Evolutionary conservation across 2,113 vertebrate species (phyloP).

Genomic region (Osmerus eperlanus): DNA sequence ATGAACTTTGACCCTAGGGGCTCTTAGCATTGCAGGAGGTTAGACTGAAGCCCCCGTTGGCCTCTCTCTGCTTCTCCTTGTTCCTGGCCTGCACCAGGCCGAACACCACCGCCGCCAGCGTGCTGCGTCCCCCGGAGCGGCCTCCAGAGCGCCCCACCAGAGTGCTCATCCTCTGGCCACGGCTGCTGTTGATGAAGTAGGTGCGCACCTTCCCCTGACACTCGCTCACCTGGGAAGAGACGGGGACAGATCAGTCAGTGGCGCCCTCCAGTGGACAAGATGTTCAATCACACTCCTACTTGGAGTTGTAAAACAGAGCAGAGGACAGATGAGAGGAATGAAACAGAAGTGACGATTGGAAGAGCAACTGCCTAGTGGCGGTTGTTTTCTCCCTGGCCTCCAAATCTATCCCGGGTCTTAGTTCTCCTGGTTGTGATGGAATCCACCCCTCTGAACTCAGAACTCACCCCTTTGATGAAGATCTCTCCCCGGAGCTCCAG

Average conservation of each 20-base stretch:
- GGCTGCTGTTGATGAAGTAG: slow-evolving; percentile 88
- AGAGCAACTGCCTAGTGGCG: no score
- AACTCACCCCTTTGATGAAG: slow-evolving; percentile 89
- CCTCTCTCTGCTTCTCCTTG: slow-evolving; percentile 87
- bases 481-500: slow-evolving; percentile 94
- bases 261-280: neutral
- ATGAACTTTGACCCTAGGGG: slow-evolving; percentile 29
- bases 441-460: no score
- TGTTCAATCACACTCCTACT: neutral
- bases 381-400: neutral
- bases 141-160: slow-evolving; percentile 57
- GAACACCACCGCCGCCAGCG: slow-evolving; percentile 86
- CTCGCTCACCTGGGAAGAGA: slow-evolving; percentile 75
- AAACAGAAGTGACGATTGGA: no score
- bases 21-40: slow-evolving; percentile 21
- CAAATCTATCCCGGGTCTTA: neutral
- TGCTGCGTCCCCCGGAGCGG: slow-evolving; percentile 80
- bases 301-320: neutral
- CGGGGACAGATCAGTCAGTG: neutral
- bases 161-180: slow-evolving; percentile 64
- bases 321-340: no score
- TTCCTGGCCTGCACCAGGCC: slow-evolving; percentile 89
- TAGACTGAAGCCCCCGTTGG: slow-evolving; percentile 58
- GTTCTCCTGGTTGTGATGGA: neutral
- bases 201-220: slow-evolving; percentile 90